Percentiles rank a stretch among this genome's conserved stretches.
These are phyloP conservation scores for Nyctibius bracteatus DNA, from an alignment of 2,113 vertebrate species.

Conservation along the genomic window DNA sequence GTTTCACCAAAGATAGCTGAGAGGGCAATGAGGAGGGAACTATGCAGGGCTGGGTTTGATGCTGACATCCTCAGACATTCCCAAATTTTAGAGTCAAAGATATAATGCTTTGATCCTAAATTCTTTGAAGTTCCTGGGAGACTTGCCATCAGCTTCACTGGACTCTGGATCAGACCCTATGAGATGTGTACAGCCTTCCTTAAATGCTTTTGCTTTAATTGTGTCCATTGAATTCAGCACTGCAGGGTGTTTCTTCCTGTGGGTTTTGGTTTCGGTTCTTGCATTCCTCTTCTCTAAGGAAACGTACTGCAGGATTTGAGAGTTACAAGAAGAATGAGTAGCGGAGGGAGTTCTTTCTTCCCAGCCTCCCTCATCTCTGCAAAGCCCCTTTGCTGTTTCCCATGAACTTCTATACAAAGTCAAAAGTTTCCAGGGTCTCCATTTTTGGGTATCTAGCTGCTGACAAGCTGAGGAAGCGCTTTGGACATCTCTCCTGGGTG, in stretches of 20 bases:
- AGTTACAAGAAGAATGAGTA: background rate
- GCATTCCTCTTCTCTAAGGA: background rate
- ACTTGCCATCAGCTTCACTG: background rate
- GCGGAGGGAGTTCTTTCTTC: background rate
- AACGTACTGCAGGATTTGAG: background rate
- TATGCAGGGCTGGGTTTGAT: background rate
- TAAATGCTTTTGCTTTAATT: background rate
- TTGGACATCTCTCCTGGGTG: background rate
- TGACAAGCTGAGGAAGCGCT: background rate
- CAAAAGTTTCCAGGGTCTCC: background rate
- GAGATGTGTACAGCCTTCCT: background rate
- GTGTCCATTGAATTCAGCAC: background rate
- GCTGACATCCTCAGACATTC: background rate
- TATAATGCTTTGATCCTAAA: background rate
- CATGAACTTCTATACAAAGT: constrained; percentile 5
- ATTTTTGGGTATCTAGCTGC: background rate
- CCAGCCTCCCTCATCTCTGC: background rate
- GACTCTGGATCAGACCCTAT: background rate
- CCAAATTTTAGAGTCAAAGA: background rate
- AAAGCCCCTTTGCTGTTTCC: background rate
- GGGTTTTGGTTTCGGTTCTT: background rate
- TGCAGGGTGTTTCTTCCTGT: background rate
- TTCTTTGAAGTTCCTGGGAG: background rate
- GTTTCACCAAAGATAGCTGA: background rate
- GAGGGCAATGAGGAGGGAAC: background rate